phyloP scores from a whole-genome alignment of 2,888 invertebrate species.

The Dasypogon diadema region DNA sequence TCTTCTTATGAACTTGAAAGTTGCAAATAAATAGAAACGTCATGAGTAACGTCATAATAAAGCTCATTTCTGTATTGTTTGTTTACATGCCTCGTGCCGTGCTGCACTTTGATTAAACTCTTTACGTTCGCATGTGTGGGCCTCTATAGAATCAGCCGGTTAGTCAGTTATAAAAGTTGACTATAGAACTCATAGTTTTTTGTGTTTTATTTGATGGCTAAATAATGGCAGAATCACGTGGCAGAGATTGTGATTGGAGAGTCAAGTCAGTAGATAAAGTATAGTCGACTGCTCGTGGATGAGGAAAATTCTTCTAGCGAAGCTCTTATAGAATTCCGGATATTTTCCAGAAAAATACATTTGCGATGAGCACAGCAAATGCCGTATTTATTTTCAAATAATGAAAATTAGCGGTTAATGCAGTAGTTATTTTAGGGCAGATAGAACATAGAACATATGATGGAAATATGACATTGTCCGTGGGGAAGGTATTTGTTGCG shows the following conservation, averaged over 20 bases:
- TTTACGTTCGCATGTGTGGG: neutral
- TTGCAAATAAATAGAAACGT: constrained; percentile 3
- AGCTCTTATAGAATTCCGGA: neutral
- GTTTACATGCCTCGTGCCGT: constrained; percentile 1
- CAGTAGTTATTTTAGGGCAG: too few species aligned
- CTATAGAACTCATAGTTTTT: neutral
- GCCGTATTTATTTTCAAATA: neutral
- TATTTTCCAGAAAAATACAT: too few species aligned
- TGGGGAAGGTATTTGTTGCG: neutral
- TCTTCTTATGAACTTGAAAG: neutral
- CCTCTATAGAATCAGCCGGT: neutral
- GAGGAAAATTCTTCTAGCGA: neutral
- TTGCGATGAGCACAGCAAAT: too few species aligned
- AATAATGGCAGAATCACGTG: constrained; percentile 31
- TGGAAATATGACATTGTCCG: neutral
- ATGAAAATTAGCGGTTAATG: neutral
- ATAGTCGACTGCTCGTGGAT: neutral
- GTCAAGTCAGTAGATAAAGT: constrained; percentile 1
- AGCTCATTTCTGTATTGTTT: neutral
- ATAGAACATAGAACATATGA: too few species aligned
- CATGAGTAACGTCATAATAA: neutral
- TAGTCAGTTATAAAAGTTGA: neutral
- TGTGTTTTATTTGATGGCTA: neutral
- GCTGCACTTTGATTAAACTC: neutral
- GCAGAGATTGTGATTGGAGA: constrained; percentile 44